phyloP scores from a whole-genome alignment of 2,888 invertebrate species.

The Ashinkailepas kermadecensis region DNA sequence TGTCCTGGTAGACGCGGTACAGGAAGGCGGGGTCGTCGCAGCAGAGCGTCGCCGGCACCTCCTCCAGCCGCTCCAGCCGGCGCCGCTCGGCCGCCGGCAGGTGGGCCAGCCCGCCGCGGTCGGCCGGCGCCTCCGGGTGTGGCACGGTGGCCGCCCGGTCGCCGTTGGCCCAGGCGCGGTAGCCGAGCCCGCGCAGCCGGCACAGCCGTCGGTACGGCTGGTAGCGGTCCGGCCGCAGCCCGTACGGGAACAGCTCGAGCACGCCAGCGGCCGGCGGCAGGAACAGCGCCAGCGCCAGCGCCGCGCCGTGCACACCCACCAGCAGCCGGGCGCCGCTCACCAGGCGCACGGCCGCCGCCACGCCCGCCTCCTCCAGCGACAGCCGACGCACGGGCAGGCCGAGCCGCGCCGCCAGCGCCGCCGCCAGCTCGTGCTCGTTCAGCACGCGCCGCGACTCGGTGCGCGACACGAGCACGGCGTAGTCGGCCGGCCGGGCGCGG shows the following conservation, averaged over 20 bases:
- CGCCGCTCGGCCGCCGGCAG: constrained; percentile 38
- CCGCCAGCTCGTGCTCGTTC: background rate
- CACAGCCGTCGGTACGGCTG: constrained; percentile 45
- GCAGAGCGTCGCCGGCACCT: constrained; percentile 44
- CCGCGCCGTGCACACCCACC: constrained; percentile 46
- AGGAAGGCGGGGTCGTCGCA: constrained; percentile 47
- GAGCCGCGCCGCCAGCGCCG: constrained; percentile 3
- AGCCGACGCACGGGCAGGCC: background rate
- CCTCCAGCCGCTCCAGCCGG: constrained; percentile 38
- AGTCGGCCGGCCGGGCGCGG: background rate
- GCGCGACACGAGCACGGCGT: background rate
- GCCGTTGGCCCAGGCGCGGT: constrained; percentile 44
- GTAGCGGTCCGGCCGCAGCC: constrained; percentile 43
- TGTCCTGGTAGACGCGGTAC: constrained; percentile 49
- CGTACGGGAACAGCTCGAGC: constrained; percentile 49
- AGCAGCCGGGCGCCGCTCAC: constrained; percentile 43
- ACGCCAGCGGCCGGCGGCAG: constrained; percentile 41
- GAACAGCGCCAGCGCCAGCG: constrained; percentile 44
- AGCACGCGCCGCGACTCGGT: background rate
- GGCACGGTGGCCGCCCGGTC: constrained; percentile 38
- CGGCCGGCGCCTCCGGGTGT: constrained; percentile 39
- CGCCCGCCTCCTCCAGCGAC: constrained; percentile 55
- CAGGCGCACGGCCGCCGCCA: constrained; percentile 90
- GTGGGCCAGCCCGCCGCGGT: constrained; percentile 44
- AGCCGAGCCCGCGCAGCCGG: constrained; percentile 40